Evolutionary conservation across 2,888 invertebrate genomes (phyloP), one percentile per base, ranked within the genome.

Genomic region (Epinotia bilunana): DNA sequence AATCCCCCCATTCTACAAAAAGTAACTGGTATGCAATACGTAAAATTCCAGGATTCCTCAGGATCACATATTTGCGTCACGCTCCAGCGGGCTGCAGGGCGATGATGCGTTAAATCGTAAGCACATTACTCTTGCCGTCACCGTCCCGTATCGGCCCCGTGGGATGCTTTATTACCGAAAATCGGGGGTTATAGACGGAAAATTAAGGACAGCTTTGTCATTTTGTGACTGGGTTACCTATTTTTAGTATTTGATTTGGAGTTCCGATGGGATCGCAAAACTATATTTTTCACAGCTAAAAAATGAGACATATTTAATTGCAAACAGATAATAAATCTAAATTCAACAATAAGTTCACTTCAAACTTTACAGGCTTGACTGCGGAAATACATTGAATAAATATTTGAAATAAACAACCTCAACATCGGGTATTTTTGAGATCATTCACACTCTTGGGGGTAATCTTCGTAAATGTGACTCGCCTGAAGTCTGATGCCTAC

Each of bases 41-140:
- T 53, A 20, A 43, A 74, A 62, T 69, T 16, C 57, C 68, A 33
- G 55, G 20, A 63, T 69, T 69, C 69, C 73, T 63, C 20, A 55
- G 20, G 39, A 63, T 69, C 61, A 64, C 74, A 68, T 61, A 62
- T 68, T 73, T 74, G 46, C 46, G 12, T 28, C 71, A 43, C 63
- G 64, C 46, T 58, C 57, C 63, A 74, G 61, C 55, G 55, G 68
- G 43, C 13, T 53, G 20, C 43, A 43, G 39, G 57, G 74, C 70
- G 70, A 53, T 60, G 70, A 74, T 70, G 70, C 74, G 74, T 74
- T 63, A 74, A 74, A 74, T 74, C 74, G 74, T 64, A 63, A 69
- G 58, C 69, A 74, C 63, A 74, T 74, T 65, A 74, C 53, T 58
- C 18, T 49, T 63, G 28, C 63, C 70, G 57, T 70, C 69, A 68